These are phyloP conservation scores for Melanogrammus aeglefinus DNA, from an alignment of 2,797 vertebrate genomes.

Conservation along the genomic window DNA sequence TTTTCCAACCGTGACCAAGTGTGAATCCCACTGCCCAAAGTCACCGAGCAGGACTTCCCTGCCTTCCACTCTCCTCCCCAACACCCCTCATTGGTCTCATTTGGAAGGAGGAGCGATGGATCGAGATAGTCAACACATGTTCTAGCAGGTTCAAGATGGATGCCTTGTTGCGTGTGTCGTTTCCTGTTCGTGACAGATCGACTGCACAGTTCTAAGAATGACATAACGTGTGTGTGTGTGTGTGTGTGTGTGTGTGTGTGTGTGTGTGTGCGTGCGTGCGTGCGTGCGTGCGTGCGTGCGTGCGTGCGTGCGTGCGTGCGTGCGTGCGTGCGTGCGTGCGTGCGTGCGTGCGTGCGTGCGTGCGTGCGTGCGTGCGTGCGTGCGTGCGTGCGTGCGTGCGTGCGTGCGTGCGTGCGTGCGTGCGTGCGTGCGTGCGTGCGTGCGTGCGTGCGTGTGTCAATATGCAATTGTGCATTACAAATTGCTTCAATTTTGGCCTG, in stretches of 20 bases:
- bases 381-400: too few species aligned
- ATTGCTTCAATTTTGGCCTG: background rate
- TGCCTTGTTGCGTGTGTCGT: background rate
- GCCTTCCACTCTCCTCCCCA: slow-evolving; percentile 12
- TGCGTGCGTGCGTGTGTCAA: too few species aligned
- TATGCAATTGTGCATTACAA: background rate
- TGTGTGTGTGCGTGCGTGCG: too few species aligned
- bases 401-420: too few species aligned
- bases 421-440: too few species aligned
- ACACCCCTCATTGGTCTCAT: background rate
- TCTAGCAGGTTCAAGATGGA: slow-evolving; percentile 1
- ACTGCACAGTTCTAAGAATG: background rate
- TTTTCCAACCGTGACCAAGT: slow-evolving; percentile 67
- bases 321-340: too few species aligned
- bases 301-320: too few species aligned
- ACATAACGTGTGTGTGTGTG: too few species aligned
- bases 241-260: too few species aligned
- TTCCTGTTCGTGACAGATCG: background rate
- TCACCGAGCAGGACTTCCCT: slow-evolving; percentile 56
- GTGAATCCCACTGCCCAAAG: slow-evolving; percentile 65
- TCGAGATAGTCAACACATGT: background rate
- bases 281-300: too few species aligned
- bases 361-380: too few species aligned
- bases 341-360: too few species aligned
- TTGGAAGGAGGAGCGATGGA: background rate